Evolutionary conservation across 2,113 vertebrate species (phyloP), one percentile per base, ranked within the genome.

Genomic region (Malurus cyaneus): DNA sequence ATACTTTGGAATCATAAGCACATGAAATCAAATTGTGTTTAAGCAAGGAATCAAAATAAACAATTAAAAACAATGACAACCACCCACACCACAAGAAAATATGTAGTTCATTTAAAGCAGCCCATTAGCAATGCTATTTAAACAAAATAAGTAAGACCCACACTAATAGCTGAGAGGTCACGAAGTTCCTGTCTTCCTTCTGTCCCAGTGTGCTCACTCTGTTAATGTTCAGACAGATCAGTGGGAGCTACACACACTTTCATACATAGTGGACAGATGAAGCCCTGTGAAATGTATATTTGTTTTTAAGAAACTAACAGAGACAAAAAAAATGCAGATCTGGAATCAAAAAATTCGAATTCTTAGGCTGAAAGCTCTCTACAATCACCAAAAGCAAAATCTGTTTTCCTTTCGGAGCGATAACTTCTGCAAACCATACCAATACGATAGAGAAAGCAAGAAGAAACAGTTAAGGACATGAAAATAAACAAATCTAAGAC

Each of bases 241-340:
- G 94, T 91, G 92, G 98, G 89, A 95, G 96, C 97, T 95, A 97
- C 18, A 97, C 74, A 98, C 94, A 97, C 95, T 97, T 97, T 97
- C 98, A 98, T 97, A 95, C 97, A 98, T 15, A 98, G 93, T 34
- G 98, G 98, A 96, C 98, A 98, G 98, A 98, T 98, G 97, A 98
- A 98, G 86, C 98, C 98, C 98, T 98, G 98, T 90, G 96, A 97
- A 98, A 98, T 53, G 97, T 87, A 97, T 78, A 96, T 90, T 71
- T 59, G 44, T 49, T 95, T 97, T 93, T 93, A 88, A 96, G 92
- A 96, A 92, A 88, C 59, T 77, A 26, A 67, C 60, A 82, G 65
- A 59, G 52, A 73, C 80, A 81, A 65, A 70, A 70, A 74, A 83
- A 95, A 83, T 15, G 41, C 53, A 95, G 29, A 52, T 44, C 29